Base-by-base conservation (phyloP, 2,888 invertebrate species). In the Chrysopilus asiliformis region DNA sequence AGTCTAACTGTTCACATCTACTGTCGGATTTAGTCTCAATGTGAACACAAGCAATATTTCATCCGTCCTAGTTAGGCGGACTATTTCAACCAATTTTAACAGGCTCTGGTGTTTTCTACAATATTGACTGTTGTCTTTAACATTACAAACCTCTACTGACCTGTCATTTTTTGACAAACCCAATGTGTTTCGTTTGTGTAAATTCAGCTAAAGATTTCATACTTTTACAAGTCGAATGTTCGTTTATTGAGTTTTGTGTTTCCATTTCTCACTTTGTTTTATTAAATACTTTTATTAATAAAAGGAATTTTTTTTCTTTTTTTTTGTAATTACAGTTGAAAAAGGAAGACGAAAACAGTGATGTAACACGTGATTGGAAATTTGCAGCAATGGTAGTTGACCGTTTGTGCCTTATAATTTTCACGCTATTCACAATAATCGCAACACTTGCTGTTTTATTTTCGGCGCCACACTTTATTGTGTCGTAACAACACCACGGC, bases 321-420 rank as follows among this genome's bases (percentile, higher is more conserved):
- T 10, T n/a, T n/a, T n/a, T n/a, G 13, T 39, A 41, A 49, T 64
- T 64, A 18, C 80, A 83, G 70, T 74, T 84, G 55, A 81, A 87
- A 66, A 83, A 84, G 64, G 90, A 91, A 62, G 94, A 95, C 65
- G 85, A 89, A 66, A 82, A 85, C 55, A 79, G 82, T 64, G 90
- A 87, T 66, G 74, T 91, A 60, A 83, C 90, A 65, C 84, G 87
- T 69, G 93, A 94, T 77, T 95, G 95, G 95, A 93, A 93, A 73
- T 95, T 94, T 70, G 94, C 94, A 63, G 94, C 94, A 66, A 93
- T 94, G 90, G 94, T 95, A 70, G 90, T 95, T 70, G 95, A 95
- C 79, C 83, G 94, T 74, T 79, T 94, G 77, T 95, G 95, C 83
- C 86, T 95, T 79, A 90, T 93, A 74, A 83, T 93, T 74, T 95